Evolutionary conservation across 2,113 vertebrate species (phyloP).

Genomic region (Hemiprocne comata): DNA sequence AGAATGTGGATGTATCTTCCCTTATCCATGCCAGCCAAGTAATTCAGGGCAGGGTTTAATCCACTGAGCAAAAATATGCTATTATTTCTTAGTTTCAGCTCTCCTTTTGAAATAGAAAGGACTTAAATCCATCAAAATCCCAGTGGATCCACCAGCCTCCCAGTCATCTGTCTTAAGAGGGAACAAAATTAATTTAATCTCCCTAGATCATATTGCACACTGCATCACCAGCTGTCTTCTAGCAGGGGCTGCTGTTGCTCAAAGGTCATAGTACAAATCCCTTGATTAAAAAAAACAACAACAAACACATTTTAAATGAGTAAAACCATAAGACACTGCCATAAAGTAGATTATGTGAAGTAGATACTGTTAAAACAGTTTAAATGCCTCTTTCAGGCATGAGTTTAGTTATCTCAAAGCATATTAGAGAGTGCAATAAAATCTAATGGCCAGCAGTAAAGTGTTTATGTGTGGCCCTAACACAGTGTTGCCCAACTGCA

Average conservation of each 20-base stretch:
- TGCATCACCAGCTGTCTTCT: conserved; percentile 18
- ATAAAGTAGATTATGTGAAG: conserved; percentile 65
- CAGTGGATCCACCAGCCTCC: not conserved
- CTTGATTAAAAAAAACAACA: conserved; percentile 30
- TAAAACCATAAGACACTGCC: conserved; percentile 25
- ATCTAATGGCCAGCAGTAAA: conserved; percentile 60
- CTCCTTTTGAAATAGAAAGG: not conserved
- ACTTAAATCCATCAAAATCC: conserved; percentile 36
- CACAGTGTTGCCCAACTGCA: not conserved
- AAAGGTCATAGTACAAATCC: conserved; percentile 46
- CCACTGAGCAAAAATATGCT: not conserved
- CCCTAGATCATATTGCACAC: not conserved
- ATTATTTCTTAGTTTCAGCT: not conserved
- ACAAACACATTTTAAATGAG: conserved; percentile 44
- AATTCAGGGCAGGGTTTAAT: not conserved
- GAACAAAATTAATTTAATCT: conserved; percentile 32
- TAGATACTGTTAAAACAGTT: conserved; percentile 56
- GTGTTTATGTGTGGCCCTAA: conserved; percentile 11
- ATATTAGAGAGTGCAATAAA: conserved; percentile 65
- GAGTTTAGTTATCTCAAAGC: conserved; percentile 63
- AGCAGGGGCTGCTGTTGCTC: not conserved
- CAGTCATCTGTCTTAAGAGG: not conserved
- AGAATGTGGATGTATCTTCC: not conserved
- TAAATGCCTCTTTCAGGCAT: conserved; percentile 62
- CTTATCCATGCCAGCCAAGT: not conserved